Conservation (phyloP, 2,113 vertebrate genomes). For the Menura novaehollandiae region DNA sequence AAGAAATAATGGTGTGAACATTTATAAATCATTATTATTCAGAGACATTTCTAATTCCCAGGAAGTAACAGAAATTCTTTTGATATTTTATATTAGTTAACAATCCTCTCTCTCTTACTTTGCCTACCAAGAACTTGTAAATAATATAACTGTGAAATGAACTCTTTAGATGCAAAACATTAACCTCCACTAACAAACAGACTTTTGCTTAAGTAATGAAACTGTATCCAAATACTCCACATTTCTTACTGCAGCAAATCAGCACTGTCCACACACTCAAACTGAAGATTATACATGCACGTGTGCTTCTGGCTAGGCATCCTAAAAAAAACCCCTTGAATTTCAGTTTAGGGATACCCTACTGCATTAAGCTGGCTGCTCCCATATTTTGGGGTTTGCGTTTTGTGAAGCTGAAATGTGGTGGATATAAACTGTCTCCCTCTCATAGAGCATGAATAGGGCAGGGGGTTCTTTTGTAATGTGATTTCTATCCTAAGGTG, state of each 20-base stretch:
- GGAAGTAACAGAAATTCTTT: background rate
- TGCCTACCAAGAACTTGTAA: background rate
- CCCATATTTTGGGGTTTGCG: accelerated
- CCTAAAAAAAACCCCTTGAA: background rate
- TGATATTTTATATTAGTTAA: background rate
- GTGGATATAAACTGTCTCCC: background rate
- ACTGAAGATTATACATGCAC: background rate
- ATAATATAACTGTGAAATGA: background rate
- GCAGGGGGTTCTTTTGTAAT: accelerated
- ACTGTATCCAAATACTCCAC: background rate
- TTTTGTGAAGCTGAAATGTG: background rate
- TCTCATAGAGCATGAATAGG: background rate
- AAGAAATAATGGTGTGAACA: background rate
- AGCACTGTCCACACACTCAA: background rate
- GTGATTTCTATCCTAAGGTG: background rate
- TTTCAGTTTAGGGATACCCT: background rate
- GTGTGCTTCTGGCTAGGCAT: background rate
- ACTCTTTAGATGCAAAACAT: background rate
- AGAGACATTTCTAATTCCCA: background rate
- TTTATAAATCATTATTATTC: background rate
- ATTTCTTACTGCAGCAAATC: background rate
- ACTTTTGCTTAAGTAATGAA: background rate
- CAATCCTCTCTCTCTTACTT: background rate
- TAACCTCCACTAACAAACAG: background rate
- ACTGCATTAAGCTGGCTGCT: background rate